These are phyloP conservation scores for Leptodactylus fallax DNA, from an alignment of 2,797 vertebrate species.

Conservation along the genomic window DNA sequence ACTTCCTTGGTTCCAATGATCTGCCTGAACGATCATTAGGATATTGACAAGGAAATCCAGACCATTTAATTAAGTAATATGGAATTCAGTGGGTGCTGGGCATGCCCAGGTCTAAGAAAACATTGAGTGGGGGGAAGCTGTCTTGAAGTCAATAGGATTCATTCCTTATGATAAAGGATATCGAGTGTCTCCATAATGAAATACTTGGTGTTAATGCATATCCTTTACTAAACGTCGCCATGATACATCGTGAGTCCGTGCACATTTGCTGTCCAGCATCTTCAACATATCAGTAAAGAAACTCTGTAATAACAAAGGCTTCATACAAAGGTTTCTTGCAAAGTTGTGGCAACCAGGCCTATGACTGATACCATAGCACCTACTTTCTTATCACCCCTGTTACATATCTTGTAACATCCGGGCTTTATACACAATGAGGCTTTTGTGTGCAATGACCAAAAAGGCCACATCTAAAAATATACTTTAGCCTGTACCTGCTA, in stretches of 20 bases:
- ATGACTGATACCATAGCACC: constrained; percentile 45
- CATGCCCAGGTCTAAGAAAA: neutral
- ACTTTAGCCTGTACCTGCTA: neutral
- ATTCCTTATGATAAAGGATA: constrained; percentile 44
- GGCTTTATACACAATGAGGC: constrained; percentile 30
- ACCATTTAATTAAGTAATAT: constrained; percentile 51
- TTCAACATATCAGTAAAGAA: neutral
- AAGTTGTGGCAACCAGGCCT: neutral
- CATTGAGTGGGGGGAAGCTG: neutral
- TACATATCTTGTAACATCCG: constrained; percentile 34
- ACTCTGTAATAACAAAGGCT: constrained; percentile 16
- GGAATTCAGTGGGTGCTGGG: neutral
- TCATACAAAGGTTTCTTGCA: constrained; percentile 9
- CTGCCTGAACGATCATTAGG: constrained; percentile 43
- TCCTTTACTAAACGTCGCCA: neutral
- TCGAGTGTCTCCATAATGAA: constrained; percentile 25
- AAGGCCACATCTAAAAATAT: constrained; percentile 2
- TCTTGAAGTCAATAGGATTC: neutral
- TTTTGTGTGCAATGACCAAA: constrained; percentile 51
- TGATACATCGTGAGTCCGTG: neutral
- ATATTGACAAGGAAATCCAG: constrained; percentile 45
- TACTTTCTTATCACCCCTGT: constrained; percentile 48
- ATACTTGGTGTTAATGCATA: constrained; percentile 12
- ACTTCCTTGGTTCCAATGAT: constrained; percentile 34
- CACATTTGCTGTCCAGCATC: neutral